Percentiles rank a stretch among this genome's conserved stretches.
These are phyloP conservation scores for Caenorhabditis inopinata DNA, from an alignment of 1,140 invertebrate species.

Conservation along the genomic window DNA sequence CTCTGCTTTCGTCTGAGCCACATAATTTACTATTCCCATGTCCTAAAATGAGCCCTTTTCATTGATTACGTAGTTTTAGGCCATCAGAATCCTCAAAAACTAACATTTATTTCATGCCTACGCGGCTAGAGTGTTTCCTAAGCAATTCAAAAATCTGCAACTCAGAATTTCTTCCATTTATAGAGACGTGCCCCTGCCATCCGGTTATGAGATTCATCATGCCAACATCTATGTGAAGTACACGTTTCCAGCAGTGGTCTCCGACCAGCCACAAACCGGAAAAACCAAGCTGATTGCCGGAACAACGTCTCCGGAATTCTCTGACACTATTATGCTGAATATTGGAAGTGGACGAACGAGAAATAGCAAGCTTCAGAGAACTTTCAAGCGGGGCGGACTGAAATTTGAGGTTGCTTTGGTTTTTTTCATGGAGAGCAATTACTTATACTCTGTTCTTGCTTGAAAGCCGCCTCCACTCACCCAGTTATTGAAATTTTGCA, in stretches of 20 bases:
- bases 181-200: constrained; percentile 44
- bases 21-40: too few relatives aligned
- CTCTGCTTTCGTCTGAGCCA: too few relatives aligned
- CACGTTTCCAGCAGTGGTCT: constrained; percentile 82
- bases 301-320: constrained; percentile 77
- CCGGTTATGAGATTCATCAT: constrained; percentile 79
- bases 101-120: too few relatives aligned
- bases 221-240: constrained; percentile 86
- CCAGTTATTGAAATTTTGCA: constrained; percentile 71
- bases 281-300: constrained; percentile 79
- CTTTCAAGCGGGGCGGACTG: constrained; percentile 31
- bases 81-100: too few relatives aligned
- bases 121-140: too few relatives aligned
- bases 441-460: too few relatives aligned
- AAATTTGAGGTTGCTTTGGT: constrained; percentile 48
- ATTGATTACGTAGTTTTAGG: too few relatives aligned
- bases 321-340: constrained; percentile 31
- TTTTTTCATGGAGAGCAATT: too few relatives aligned
- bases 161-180: neutral
- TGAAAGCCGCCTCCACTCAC: neutral
- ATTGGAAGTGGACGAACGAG: constrained; percentile 35
- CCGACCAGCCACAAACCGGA: constrained; percentile 79
- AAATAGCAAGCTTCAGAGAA: constrained; percentile 1
- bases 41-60: too few relatives aligned
- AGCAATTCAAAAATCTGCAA: too few relatives aligned